phyloP scores from a whole-genome alignment of 2,797 vertebrate species.

The Crax fasciolata region DNA sequence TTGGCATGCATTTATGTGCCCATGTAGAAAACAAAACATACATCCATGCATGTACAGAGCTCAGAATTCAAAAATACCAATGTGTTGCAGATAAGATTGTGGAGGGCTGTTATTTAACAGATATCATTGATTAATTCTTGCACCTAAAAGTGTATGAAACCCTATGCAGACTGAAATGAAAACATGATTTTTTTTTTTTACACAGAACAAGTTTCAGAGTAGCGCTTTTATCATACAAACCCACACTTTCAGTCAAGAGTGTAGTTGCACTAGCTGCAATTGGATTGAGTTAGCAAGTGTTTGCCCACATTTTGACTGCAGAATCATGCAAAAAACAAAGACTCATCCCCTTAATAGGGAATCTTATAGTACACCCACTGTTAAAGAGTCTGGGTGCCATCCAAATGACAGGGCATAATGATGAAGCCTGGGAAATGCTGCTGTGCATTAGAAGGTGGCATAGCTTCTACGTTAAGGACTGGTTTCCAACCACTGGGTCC shows the following conservation, averaged over 20 bases:
- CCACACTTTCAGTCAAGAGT: background rate
- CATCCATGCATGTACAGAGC: background rate
- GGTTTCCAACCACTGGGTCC: rapidly evolving
- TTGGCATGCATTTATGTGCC: too few relatives aligned
- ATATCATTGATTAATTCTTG: background rate
- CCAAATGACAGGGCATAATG: background rate
- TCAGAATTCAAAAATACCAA: background rate
- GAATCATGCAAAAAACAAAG: rapidly evolving
- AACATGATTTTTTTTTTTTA: background rate
- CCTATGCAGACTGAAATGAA: background rate
- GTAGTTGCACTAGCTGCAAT: background rate
- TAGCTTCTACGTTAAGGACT: background rate
- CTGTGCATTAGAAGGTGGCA: background rate
- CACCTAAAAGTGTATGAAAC: background rate
- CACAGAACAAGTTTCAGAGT: background rate
- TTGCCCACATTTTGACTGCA: background rate
- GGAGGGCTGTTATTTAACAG: constrained; percentile 4
- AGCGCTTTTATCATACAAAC: background rate
- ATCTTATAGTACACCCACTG: background rate
- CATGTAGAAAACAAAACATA: background rate
- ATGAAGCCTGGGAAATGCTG: background rate
- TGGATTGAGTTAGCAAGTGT: background rate
- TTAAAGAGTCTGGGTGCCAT: background rate
- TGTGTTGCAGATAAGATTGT: background rate
- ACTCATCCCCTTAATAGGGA: background rate